Evolutionary conservation across 2,888 invertebrate species (phyloP), one percentile per base, ranked within the genome.

Genomic region (Notodonta dromedarius): DNA sequence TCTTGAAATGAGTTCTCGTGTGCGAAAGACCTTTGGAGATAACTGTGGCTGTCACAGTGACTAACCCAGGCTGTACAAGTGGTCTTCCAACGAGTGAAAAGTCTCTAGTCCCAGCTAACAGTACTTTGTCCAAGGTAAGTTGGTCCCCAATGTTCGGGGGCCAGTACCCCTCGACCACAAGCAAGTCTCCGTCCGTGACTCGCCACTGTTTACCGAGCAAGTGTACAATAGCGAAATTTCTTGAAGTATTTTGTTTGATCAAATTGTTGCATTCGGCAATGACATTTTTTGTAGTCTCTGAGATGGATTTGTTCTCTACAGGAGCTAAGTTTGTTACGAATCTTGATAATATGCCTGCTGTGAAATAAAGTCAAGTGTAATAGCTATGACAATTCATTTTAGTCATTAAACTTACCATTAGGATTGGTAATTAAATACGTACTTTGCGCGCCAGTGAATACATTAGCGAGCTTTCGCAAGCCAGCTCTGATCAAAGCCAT

Each of bases 61-160:
- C 96, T 55, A 97, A 85, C 13, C 96, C 96, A 14, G 94, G 93
- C 76, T 97, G 96, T 2, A 98, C 93, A 11, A 98, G 74, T 0
- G 98, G 98, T 51, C 96, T 89, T 9, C 98, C 98, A 67, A 98
- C 93, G 0, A 98, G 87, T 0, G 97, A 96, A 73, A 98, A 98
- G 82, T 98, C 97, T 69, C 94, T 94, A 6, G 95, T 94, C 0
- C 97, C 98, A 4, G 97, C 96, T 32, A 97, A 80, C 57, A 98
- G 82, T 4, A 98, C 97, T 93, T 98, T 98, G 77, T 98, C 97
- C 56, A 98, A 87, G 67, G 94, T 95, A 59, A 98, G 95, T 87
- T 95, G 90, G 80, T 98, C 98, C 0, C 98, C 97, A 60, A 95
- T 94, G 58, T 95, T 95, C 2, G 98, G 97, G 42, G 97, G 96